Evolutionary conservation across 2,888 invertebrate species (phyloP), one percentile per base, ranked within the genome.

Genomic region (Cephalotes varians): DNA sequence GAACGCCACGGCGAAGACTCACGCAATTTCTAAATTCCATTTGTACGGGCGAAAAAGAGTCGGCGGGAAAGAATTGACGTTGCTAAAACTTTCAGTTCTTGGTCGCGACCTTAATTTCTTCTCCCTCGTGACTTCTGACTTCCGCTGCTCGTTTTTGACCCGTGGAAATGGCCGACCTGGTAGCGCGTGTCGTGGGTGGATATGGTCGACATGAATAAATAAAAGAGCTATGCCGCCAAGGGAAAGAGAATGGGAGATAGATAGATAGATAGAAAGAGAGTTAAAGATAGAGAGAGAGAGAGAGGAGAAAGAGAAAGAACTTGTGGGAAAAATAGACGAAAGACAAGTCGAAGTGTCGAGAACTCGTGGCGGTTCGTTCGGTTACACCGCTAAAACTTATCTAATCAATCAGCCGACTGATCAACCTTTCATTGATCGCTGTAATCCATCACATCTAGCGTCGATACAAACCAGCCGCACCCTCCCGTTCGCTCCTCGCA

Each of bases 371-470:
- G 67, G 77, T 44, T 69, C 62, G 81, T 74, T 74, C 72, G 67
- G 79, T 81, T 79, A 58, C 74, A 40, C 67, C 56, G 44, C 64
- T 67, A 80, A 88, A 91, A 88, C 87, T 92, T 86, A 88, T 88
- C 89, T 86, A 86, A 92, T 91, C 91, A 89, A 91, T 91, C 90
- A 88, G 86, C 80, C 85, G 73, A 77, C 86, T 85, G 87, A 88
- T 91, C 87, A 88, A 88, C 81, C 85, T 87, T 85, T 85, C 86
- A 86, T 87, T 88, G 89, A 91, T 91, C 84, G 87, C 73, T 72
- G 82, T 87, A 89, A 92, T 92, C 87, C 88, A 91, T 89, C 88
- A 87, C 88, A 83, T 83, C 71, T 84, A 65, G 73, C 72, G 65
- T 79, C 58, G 82, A 83, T 82, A 87, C 87, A 80, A 83, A 77